Evolutionary conservation across 2,888 invertebrate genomes (phyloP).

Genomic region (Bugula neritina): DNA sequence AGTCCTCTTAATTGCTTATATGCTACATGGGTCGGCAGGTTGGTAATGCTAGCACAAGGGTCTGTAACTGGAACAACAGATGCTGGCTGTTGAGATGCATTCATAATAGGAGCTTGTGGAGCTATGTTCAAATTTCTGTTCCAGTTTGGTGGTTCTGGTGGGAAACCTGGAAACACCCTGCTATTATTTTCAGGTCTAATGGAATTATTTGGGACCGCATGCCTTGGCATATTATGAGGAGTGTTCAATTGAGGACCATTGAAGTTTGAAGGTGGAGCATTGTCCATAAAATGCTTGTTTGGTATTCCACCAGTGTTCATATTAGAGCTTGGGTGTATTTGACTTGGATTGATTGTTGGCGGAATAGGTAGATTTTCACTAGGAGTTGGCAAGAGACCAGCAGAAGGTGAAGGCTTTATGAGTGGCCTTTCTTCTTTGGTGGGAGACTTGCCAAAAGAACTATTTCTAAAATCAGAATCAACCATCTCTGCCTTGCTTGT

Average conservation of each 20-base stretch:
- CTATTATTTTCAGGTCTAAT: not conserved
- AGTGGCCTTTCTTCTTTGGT: not conserved
- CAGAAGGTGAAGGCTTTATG: not conserved
- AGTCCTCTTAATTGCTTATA: conserved; percentile 20
- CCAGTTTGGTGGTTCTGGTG: not conserved
- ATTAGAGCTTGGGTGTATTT: not conserved
- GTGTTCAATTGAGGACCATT: not conserved
- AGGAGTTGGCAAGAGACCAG: conserved; percentile 5
- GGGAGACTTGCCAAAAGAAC: not conserved
- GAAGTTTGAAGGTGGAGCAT: not conserved
- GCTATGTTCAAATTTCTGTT: too few relatives aligned
- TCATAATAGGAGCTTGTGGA: too few relatives aligned
- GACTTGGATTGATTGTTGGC: too few relatives aligned
- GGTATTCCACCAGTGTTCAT: not conserved
- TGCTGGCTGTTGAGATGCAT: not conserved
- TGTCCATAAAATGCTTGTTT: not conserved
- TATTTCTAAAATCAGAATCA: not conserved
- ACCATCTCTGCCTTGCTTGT: too few relatives aligned
- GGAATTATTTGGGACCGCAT: not conserved
- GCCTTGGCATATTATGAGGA: not conserved
- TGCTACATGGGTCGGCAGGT: not conserved
- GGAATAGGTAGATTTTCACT: not conserved
- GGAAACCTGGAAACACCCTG: not conserved
- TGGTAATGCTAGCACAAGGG: conserved; percentile 15
- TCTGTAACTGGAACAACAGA: not conserved